Percentiles rank a stretch among this genome's conserved stretches.
Evolutionary conservation across 2,113 vertebrate genomes (phyloP).

Genomic region (Vulpes vulpes): DNA sequence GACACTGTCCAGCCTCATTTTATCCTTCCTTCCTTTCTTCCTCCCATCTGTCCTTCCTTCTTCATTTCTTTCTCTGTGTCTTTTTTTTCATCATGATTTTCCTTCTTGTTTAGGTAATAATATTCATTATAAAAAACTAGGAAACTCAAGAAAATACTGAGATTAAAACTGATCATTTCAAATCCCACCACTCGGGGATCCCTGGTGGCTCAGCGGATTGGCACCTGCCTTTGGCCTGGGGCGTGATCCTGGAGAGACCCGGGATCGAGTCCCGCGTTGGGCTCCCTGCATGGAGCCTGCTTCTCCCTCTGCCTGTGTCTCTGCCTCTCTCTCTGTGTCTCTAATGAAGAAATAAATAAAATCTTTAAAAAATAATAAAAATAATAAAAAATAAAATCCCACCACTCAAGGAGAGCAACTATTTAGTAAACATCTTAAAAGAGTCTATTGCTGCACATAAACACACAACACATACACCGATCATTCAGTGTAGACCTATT

Average conservation of each 20-base stretch:
- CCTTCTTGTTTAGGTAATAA: neutral
- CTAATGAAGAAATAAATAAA: too few species aligned
- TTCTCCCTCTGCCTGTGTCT: too few species aligned
- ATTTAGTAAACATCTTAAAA: slow-evolving; percentile 7
- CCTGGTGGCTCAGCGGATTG: too few species aligned
- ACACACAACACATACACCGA: neutral
- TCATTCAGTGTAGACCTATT: neutral
- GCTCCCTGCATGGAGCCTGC: too few species aligned
- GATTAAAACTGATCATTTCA: neutral
- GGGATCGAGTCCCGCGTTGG: too few species aligned
- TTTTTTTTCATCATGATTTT: neutral
- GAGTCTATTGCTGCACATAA: neutral
- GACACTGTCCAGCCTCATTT: neutral
- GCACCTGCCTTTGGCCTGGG: too few species aligned
- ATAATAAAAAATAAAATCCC: neutral
- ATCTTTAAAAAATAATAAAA: too few species aligned
- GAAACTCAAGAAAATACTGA: slow-evolving; percentile 2
- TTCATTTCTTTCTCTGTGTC: neutral
- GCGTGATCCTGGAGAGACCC: too few species aligned
- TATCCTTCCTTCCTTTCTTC: neutral
- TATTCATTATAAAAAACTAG: neutral
- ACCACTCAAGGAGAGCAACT: neutral
- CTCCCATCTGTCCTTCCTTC: neutral
- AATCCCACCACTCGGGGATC: too few species aligned
- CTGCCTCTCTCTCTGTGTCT: too few species aligned